A percentile compares a stretch with the other conserved stretches of the same genome.
Evolutionary conservation across 1,140 invertebrate species (phyloP).

Genomic region (Homalodisca vitripennis): DNA sequence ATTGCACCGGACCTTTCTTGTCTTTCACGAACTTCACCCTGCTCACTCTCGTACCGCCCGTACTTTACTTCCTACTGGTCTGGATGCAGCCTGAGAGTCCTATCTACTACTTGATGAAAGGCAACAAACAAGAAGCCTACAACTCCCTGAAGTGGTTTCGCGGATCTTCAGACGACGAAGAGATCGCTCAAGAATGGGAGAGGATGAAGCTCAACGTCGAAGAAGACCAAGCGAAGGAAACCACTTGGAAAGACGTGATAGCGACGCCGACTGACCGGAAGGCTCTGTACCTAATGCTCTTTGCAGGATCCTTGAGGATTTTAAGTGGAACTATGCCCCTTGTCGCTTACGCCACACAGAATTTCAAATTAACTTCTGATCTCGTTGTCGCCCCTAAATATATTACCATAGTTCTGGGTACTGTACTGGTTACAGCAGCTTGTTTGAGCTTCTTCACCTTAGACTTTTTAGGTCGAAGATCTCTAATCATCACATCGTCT

Average conservation of each 20-base stretch:
- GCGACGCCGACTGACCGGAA: conserved; percentile 57
- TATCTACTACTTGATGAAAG: conserved; percentile 61
- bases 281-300: conserved; percentile 61
- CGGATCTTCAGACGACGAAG: conserved; percentile 47
- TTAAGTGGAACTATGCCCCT: conserved; percentile 72
- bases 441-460: conserved; percentile 62
- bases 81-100: conserved; percentile 80
- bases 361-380: conserved; percentile 57
- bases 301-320: conserved; percentile 71
- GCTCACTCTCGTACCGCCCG: conserved; percentile 57
- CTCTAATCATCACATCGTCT: conserved; percentile 54
- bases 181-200: conserved; percentile 45
- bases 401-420: conserved; percentile 63
- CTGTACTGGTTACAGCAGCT: conserved; percentile 63
- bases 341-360: conserved; percentile 72
- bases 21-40: conserved; percentile 65
- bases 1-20: conserved; percentile 70
- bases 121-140: conserved; percentile 51
- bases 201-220: conserved; percentile 33
- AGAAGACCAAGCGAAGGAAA: conserved; percentile 39
- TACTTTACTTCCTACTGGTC: conserved; percentile 65
- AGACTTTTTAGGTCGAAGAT: conserved; percentile 68
- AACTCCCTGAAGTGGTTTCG: conserved; percentile 52
- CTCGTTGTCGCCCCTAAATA: conserved; percentile 51
- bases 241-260: conserved; percentile 53